These are phyloP conservation scores for Dexiosoma caninum DNA, from an alignment of 2,888 invertebrate species.

Conservation along the genomic window DNA sequence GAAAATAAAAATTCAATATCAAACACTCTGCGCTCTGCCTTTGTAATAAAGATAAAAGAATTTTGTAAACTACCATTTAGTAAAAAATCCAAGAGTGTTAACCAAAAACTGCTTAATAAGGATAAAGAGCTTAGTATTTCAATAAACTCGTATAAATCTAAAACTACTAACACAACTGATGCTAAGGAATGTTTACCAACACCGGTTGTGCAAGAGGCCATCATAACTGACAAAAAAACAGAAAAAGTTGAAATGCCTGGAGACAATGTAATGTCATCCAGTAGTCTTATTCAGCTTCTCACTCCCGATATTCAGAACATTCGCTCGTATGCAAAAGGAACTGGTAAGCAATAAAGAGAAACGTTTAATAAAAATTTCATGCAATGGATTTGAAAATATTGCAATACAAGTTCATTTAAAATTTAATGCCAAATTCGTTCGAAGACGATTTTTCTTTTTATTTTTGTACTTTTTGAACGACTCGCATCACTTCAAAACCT, in stretches of 20 bases:
- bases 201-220: neutral
- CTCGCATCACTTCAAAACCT: neutral
- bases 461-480: neutral
- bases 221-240: slow-evolving; percentile 11
- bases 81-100: neutral
- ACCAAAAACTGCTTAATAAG: slow-evolving; percentile 8
- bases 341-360: slow-evolving; percentile 4
- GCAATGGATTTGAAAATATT: too few relatives aligned
- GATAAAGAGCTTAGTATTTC: slow-evolving; percentile 27
- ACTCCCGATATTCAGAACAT: slow-evolving; percentile 28
- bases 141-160: neutral
- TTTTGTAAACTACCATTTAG: slow-evolving; percentile 62
- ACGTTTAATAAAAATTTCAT: too few relatives aligned
- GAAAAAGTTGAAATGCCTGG: neutral
- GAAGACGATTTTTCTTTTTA: too few relatives aligned
- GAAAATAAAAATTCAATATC: neutral
- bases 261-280: neutral
- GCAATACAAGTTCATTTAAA: too few relatives aligned
- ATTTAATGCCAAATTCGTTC: too few relatives aligned
- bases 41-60: slow-evolving; percentile 63
- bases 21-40: slow-evolving; percentile 38
- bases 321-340: slow-evolving; percentile 29
- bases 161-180: slow-evolving; percentile 3
- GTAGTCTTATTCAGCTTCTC: neutral
- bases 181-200: neutral